Conservation (phyloP, 1,140 invertebrate species). For the Phymorhynchus buccinoides region DNA sequence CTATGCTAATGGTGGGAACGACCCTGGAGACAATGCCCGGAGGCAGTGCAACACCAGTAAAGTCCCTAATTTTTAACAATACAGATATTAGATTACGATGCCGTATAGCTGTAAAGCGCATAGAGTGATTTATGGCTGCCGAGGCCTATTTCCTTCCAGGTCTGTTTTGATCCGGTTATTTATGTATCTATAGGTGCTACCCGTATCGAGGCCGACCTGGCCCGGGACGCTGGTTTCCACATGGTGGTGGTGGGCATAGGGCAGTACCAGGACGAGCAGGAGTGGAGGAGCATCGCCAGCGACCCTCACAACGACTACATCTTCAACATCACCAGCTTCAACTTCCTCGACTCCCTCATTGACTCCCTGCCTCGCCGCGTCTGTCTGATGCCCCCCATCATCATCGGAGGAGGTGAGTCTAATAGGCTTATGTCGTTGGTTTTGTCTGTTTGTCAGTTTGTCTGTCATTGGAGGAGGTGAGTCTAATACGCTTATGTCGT, state of each 20-base stretch:
- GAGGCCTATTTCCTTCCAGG: too few species aligned
- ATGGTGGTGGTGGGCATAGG: conserved; percentile 68
- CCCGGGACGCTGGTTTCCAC: conserved; percentile 57
- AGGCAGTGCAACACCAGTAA: too few species aligned
- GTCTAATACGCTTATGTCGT: too few species aligned
- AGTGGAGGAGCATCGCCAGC: conserved; percentile 63
- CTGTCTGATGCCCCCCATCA: conserved; percentile 47
- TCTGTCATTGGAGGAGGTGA: too few species aligned
- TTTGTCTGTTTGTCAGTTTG: too few species aligned
- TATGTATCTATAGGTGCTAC: conserved; percentile 54
- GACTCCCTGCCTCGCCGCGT: conserved; percentile 32
- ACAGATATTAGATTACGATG: too few species aligned
- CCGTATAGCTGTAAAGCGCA: too few species aligned
- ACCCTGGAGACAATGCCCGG: too few species aligned
- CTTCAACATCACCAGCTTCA: conserved; percentile 54
- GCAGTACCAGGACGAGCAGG: conserved; percentile 56
- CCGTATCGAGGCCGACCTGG: conserved; percentile 53
- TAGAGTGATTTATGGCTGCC: too few species aligned
- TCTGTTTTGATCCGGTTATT: conserved; percentile 65
- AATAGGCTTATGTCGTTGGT: too few species aligned
- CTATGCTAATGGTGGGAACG: too few species aligned
- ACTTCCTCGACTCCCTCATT: conserved; percentile 31
- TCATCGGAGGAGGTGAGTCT: background rate
- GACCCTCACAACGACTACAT: conserved; percentile 60
- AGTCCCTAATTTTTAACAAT: too few species aligned